Evolutionary conservation across 1,140 invertebrate genomes (phyloP).

Genomic region (Listronotus bonariensis): DNA sequence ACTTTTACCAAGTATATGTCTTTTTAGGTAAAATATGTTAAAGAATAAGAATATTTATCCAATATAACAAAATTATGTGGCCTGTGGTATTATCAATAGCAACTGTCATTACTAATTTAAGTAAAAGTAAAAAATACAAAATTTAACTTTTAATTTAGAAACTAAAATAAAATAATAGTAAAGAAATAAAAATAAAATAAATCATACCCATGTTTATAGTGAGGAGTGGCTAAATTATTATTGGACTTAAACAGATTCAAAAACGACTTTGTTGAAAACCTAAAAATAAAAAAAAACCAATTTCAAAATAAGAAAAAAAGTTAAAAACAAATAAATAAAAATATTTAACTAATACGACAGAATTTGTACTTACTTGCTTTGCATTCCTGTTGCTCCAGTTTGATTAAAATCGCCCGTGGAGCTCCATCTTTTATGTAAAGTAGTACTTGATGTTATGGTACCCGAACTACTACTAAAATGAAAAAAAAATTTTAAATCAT

Average conservation of each 20-base stretch:
- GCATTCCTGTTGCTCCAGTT: slow-evolving; percentile 43
- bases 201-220: slow-evolving; percentile 68
- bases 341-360: slow-evolving; percentile 28
- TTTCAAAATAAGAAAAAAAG: slow-evolving; percentile 46
- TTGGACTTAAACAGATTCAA: slow-evolving; percentile 66
- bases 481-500: background rate
- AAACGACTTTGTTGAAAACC: slow-evolving; percentile 67
- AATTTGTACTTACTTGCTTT: slow-evolving; percentile 50
- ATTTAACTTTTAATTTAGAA: background rate
- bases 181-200: slow-evolving; percentile 34
- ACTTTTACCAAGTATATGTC: too few species aligned
- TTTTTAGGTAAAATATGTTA: too few species aligned
- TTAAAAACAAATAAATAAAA: slow-evolving; percentile 30
- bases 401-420: slow-evolving; percentile 77
- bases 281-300: slow-evolving; percentile 58
- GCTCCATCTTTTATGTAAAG: slow-evolving; percentile 75
- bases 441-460: slow-evolving; percentile 51
- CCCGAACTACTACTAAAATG: slow-evolving; percentile 19
- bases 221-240: slow-evolving; percentile 59
- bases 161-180: background rate
- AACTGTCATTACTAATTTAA: too few species aligned
- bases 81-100: too few species aligned
- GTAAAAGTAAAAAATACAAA: background rate
- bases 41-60: too few species aligned
- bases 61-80: too few species aligned